These are phyloP conservation scores for Austrolebias charrua DNA, from an alignment of 2,797 vertebrate genomes.

Conservation along the genomic window DNA sequence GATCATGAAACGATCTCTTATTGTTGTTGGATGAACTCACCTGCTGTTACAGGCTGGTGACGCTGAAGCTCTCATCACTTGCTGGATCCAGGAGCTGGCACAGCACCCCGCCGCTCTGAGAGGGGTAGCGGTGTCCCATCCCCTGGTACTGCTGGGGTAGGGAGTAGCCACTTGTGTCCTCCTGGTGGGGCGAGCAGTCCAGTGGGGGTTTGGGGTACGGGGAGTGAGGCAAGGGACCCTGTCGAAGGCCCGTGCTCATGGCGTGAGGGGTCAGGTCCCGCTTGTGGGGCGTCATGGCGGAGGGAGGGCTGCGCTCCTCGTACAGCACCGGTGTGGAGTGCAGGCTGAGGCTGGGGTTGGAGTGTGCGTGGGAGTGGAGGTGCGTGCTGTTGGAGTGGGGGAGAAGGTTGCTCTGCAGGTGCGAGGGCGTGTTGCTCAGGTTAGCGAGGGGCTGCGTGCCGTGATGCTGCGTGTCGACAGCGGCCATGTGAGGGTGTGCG, in stretches of 20 bases:
- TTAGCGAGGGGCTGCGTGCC: constrained; percentile 55
- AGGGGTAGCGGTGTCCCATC: constrained; percentile 86
- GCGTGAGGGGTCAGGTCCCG: constrained; percentile 80
- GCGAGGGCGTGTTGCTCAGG: constrained; percentile 58
- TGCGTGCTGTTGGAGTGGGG: constrained; percentile 61
- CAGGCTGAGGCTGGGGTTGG: constrained; percentile 57
- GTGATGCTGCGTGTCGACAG: constrained; percentile 65
- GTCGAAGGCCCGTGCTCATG: constrained; percentile 80
- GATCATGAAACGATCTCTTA: neutral
- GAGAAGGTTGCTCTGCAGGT: constrained; percentile 62
- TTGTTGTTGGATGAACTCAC: constrained; percentile 47
- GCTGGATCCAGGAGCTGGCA: constrained; percentile 95
- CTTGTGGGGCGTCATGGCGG: constrained; percentile 77
- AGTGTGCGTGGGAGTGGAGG: constrained; percentile 52
- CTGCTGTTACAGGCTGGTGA: constrained; percentile 96
- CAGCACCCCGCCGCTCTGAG: constrained; percentile 88
- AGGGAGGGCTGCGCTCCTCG: constrained; percentile 85
- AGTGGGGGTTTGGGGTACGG: constrained; percentile 83
- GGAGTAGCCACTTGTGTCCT: constrained; percentile 92
- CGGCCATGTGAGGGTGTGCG: constrained; percentile 57
- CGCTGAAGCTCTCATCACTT: constrained; percentile 96
- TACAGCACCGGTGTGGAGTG: constrained; percentile 77
- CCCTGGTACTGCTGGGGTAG: constrained; percentile 89
- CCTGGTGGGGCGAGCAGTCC: constrained; percentile 89
- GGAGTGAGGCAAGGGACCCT: constrained; percentile 79